Conservation (phyloP, 1,140 invertebrate species). For the Cepaea nemoralis region DNA sequence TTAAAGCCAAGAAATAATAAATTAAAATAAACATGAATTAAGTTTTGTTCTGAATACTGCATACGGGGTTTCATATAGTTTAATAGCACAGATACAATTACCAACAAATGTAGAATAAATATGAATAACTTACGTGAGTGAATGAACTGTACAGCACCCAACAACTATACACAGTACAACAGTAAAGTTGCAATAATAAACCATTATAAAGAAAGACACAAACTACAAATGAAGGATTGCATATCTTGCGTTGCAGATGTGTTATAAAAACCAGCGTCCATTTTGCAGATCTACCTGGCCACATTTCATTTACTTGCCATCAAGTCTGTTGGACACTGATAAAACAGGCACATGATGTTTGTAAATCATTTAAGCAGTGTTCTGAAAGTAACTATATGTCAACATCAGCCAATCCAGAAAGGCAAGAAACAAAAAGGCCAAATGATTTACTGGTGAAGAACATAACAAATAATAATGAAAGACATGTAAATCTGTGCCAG, state of each 20-base stretch:
- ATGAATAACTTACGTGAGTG: not conserved
- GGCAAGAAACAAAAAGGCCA: not conserved
- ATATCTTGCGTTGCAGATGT: not conserved
- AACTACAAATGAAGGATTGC: not conserved
- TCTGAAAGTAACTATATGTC: not conserved
- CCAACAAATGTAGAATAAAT: not conserved
- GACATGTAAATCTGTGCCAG: not conserved
- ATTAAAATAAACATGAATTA: not conserved
- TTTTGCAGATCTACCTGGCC: not conserved
- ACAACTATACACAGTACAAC: not conserved
- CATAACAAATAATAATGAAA: constrained; percentile 1
- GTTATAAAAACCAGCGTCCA: not conserved
- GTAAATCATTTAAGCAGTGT: not conserved
- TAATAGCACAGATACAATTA: not conserved
- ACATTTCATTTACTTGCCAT: not conserved
- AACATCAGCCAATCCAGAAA: not conserved
- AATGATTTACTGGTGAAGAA: not conserved
- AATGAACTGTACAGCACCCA: not conserved
- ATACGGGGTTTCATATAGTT: not conserved
- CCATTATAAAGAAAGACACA: not conserved
- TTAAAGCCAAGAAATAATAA: no score
- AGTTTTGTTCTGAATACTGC: not conserved
- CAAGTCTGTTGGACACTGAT: not conserved
- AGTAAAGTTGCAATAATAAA: not conserved
- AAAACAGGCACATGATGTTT: not conserved